Evolutionary conservation across 2,888 invertebrate species (phyloP), one percentile per base, ranked within the genome.

Genomic region (Sphaerophoria rueppellii): DNA sequence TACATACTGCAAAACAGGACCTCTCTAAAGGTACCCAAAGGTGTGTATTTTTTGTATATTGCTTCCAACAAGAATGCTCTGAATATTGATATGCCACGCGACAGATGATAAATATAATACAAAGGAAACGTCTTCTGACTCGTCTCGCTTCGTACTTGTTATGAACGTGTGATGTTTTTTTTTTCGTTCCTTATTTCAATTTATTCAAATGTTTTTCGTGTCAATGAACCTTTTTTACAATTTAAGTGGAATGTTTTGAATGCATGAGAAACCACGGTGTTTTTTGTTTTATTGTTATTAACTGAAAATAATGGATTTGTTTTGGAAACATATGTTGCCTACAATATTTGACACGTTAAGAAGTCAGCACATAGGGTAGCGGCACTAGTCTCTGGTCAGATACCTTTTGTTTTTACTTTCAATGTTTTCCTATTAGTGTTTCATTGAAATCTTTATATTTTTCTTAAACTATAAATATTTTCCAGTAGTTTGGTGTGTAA

Each of bases 141-240:
- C 9, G 37, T 48, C 24, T 24, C 24, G 2, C 24, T 24, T 24
- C 35, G 48, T 43, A 60, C 50, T 37, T 46, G 52, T 70, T 60
- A 63, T 24, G 24, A 11, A 52, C 52, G 67, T 61, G 16, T 52
- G 43, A 63, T 58, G 43, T 58, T 57, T 16, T 63, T 61, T 60
- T 37, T 58, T 65, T 63, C 7, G 24, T 52, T 70, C 4, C 43
- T 48, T 60, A 14, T 73, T 63, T 70, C n/a, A 37, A 70, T 75
- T 57, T 57, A 63, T 75, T 75, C 40, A 63, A 74, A 63, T 75
- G 50, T 11, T 16, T 12, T 75, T 76, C 65, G 58, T 71, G 65
- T 54, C 58, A 48, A 65, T 75, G 57, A 67, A 40, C 63, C 52
- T 52, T 40, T 52, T 12, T 34, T 73, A 14, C 24, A 12, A 55